Percentiles rank a stretch among this genome's conserved stretches.
These are phyloP conservation scores for Microchirus variegatus DNA, from an alignment of 2,797 vertebrate species.

Conservation along the genomic window DNA sequence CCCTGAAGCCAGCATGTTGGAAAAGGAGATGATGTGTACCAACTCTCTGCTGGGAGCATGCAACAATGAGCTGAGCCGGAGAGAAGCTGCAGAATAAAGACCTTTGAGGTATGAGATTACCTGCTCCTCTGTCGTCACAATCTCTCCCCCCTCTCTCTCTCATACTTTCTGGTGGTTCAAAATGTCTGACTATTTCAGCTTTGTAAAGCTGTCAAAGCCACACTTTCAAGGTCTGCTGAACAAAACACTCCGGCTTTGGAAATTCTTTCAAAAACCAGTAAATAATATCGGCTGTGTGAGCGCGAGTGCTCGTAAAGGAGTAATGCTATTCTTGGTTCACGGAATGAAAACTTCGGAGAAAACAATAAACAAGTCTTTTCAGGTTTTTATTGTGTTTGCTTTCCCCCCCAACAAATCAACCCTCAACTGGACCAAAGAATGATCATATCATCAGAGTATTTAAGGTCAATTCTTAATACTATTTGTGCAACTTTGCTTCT, in stretches of 20 bases:
- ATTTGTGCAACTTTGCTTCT: no score
- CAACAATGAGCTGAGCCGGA: conserved; percentile 36
- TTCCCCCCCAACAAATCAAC: not conserved
- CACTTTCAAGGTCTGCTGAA: conserved; percentile 45
- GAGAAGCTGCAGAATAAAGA: conserved; percentile 53
- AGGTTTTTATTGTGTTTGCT: not conserved
- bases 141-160: not conserved
- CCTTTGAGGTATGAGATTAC: conserved; percentile 53
- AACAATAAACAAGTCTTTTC: conserved; percentile 12
- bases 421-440: not conserved
- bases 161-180: conserved; percentile 20
- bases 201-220: conserved; percentile 36
- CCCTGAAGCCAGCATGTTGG: conserved; percentile 47
- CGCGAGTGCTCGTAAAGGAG: conserved; percentile 8
- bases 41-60: conserved; percentile 33
- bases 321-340: conserved; percentile 7
- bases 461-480: no score
- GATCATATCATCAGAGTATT: not conserved
- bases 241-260: conserved; percentile 23
- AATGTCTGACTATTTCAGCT: conserved; percentile 35
- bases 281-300: conserved; percentile 25
- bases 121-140: conserved; percentile 31
- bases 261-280: conserved; percentile 28
- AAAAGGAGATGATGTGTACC: conserved; percentile 42
- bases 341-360: conserved; percentile 2